phyloP scores from a whole-genome alignment of 2,797 vertebrate genomes.

The Spheniscus humboldti region DNA sequence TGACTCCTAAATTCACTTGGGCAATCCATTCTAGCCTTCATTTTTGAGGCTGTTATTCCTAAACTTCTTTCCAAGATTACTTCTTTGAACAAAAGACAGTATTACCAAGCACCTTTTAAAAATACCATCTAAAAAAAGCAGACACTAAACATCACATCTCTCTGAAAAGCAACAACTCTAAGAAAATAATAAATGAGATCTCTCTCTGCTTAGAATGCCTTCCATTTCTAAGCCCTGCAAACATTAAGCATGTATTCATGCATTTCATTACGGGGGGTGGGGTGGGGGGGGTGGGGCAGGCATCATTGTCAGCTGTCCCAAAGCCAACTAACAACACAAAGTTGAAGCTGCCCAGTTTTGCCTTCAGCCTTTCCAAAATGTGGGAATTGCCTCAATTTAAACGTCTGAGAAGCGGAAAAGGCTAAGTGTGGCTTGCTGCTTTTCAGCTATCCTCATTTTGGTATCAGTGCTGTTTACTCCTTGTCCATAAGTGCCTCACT shows the following conservation, averaged over 20 bases:
- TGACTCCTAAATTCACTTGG: neutral
- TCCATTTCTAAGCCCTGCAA: neutral
- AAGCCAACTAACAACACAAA: neutral
- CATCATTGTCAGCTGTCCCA: neutral
- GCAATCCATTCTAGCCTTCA: neutral
- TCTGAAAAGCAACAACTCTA: neutral
- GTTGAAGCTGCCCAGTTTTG: neutral
- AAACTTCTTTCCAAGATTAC: neutral
- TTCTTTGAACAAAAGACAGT: neutral
- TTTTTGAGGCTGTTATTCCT: neutral
- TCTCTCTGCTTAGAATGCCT: neutral
- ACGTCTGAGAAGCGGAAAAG: neutral
- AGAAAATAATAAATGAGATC: neutral
- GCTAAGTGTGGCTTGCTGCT: neutral
- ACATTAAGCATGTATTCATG: neutral
- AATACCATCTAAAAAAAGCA: neutral
- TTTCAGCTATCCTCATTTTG: neutral
- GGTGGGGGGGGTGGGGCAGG: no score
- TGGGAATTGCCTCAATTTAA: neutral
- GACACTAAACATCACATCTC: neutral
- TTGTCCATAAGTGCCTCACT: constrained; percentile 31
- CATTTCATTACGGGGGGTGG: neutral
- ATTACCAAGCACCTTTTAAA: neutral
- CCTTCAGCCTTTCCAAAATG: neutral
- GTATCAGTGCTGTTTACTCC: constrained; percentile 19